Conservation (phyloP, 2,113 vertebrate genomes). For the Furnarius figulus region DNA sequence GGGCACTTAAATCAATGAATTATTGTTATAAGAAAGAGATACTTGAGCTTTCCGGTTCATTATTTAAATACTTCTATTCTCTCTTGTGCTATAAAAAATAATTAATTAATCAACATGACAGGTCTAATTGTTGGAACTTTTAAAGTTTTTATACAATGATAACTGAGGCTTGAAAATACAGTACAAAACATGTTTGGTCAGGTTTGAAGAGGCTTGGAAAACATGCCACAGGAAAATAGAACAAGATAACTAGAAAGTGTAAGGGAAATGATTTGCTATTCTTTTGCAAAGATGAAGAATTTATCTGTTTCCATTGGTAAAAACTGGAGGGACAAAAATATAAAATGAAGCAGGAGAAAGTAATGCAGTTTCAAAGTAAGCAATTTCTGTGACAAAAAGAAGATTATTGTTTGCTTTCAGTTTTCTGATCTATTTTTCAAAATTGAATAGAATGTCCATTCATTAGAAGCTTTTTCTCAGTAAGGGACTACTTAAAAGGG, state of each 20-base stretch:
- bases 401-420: not conserved
- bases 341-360: not conserved
- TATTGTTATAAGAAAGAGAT: not conserved
- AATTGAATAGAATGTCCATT: not conserved
- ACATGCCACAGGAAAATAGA: not conserved
- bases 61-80: not conserved
- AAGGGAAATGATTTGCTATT: not conserved
- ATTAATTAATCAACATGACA: not conserved
- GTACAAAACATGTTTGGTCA: not conserved
- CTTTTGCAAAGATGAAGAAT: not conserved
- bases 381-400: constrained; percentile 20
- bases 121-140: not conserved
- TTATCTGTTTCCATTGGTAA: not conserved
- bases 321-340: not conserved
- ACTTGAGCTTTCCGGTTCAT: not conserved
- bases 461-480: not conserved
- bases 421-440: not conserved
- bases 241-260: not conserved
- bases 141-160: not conserved
- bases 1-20: not conserved
- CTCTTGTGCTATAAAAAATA: not conserved
- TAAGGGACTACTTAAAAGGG: not conserved
- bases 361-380: not conserved
- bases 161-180: not conserved
- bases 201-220: not conserved